These are phyloP conservation scores for Glaucidium brasilianum DNA, from an alignment of 2,113 vertebrate species.

Conservation along the genomic window DNA sequence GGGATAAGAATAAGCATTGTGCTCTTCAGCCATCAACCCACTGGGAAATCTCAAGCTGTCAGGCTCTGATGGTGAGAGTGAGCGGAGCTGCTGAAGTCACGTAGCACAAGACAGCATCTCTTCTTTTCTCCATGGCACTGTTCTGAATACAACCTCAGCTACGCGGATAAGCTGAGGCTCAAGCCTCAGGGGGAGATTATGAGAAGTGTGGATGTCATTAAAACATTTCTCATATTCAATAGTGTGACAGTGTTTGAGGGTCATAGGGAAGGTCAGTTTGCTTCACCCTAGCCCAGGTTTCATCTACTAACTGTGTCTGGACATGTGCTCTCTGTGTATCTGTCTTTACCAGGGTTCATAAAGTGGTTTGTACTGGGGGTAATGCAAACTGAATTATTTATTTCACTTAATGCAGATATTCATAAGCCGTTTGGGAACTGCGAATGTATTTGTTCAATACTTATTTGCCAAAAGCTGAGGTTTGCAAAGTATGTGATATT, in stretches of 20 bases:
- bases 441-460: background rate
- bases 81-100: background rate
- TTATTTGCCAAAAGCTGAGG: background rate
- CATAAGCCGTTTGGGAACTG: background rate
- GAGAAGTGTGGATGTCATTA: background rate
- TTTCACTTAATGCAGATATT: background rate
- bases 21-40: background rate
- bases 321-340: background rate
- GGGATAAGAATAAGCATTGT: background rate
- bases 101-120: background rate
- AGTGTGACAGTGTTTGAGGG: background rate
- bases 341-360: background rate
- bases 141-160: background rate
- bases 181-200: background rate
- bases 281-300: background rate
- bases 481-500: background rate
- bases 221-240: background rate
- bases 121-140: background rate
- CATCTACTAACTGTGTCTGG: background rate
- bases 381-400: background rate
- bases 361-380: background rate
- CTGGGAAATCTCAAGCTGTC: background rate
- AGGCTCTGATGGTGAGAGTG: background rate
- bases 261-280: fast-evolving
- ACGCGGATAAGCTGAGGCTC: background rate